phyloP scores from a whole-genome alignment of 2,888 invertebrate genomes.

The Nineta flava region DNA sequence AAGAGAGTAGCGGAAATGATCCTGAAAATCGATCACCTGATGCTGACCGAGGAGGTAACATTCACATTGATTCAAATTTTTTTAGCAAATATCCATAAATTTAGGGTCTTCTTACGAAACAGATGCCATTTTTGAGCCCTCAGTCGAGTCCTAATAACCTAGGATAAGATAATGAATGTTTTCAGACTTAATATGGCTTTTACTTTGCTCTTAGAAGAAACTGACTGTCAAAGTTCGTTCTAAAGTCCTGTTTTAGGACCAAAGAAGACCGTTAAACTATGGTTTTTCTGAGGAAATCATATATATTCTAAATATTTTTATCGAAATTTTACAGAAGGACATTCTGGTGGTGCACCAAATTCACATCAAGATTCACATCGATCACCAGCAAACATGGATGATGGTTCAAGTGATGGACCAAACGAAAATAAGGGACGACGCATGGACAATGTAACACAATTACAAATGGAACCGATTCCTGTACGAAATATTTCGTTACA shows the following conservation, averaged over 20 bases:
- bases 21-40: constrained; percentile 82
- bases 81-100: background rate
- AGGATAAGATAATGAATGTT: background rate
- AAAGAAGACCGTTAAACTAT: too few species aligned
- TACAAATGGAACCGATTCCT: constrained; percentile 24
- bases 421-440: constrained; percentile 35
- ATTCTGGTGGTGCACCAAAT: constrained; percentile 35
- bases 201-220: too few species aligned
- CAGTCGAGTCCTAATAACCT: too few species aligned
- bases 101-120: too few species aligned
- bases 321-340: constrained; percentile 29
- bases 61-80: background rate
- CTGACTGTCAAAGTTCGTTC: too few species aligned
- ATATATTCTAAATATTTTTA: background rate
- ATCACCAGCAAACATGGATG: constrained; percentile 30
- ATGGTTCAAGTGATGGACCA: constrained; percentile 31
- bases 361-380: constrained; percentile 30
- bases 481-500: constrained; percentile 7
- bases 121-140: too few species aligned
- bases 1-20: constrained; percentile 57
- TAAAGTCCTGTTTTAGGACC: background rate
- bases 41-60: constrained; percentile 52
- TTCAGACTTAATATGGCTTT: too few species aligned
- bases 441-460: constrained; percentile 31
- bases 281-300: too few species aligned